Percentiles rank a stretch among this genome's conserved stretches.
phyloP scores from a whole-genome alignment of 2,888 invertebrate species.

The Vandiemenella viatica region DNA sequence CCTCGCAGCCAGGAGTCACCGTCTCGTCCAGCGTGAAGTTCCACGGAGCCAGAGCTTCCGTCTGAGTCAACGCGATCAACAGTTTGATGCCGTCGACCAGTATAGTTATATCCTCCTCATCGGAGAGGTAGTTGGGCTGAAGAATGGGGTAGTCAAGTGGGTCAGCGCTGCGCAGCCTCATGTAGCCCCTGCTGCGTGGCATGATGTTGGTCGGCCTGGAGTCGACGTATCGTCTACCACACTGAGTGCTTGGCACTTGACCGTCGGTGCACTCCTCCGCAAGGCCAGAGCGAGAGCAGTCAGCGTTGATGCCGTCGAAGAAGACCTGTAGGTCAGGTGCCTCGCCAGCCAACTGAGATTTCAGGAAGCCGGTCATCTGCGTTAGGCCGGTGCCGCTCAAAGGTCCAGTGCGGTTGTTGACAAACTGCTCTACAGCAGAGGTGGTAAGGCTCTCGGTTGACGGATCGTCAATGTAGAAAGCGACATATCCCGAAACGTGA shows the following conservation, averaged over 20 bases:
- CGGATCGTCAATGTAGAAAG: slow-evolving; percentile 33
- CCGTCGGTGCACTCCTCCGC: slow-evolving; percentile 19
- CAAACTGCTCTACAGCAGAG: slow-evolving; percentile 38
- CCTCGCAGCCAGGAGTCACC: slow-evolving; percentile 23
- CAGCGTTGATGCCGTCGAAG: slow-evolving; percentile 46
- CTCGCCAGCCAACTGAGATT: slow-evolving; percentile 39
- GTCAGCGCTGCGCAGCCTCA: slow-evolving; percentile 42
- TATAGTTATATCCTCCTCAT: slow-evolving; percentile 45
- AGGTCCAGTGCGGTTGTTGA: slow-evolving; percentile 42
- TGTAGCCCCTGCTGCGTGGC: slow-evolving; percentile 21
- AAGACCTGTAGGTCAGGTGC: slow-evolving; percentile 54
- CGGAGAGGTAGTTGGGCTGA: slow-evolving; percentile 57
- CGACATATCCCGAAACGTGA: slow-evolving; percentile 43
- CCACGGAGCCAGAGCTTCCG: slow-evolving; percentile 22
- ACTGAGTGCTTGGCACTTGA: background rate
- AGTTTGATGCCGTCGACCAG: slow-evolving; percentile 46
- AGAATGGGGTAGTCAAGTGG: slow-evolving; percentile 54
- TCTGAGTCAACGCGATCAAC: slow-evolving; percentile 40
- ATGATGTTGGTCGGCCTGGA: slow-evolving; percentile 19
- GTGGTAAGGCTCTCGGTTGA: slow-evolving; percentile 20
- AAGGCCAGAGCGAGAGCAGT: slow-evolving; percentile 38
- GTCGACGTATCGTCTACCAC: background rate
- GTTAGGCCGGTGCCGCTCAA: slow-evolving; percentile 48
- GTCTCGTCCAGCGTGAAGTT: slow-evolving; percentile 26
- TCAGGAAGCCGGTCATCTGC: slow-evolving; percentile 46